Conservation (phyloP, 2,113 vertebrate genomes). For the Zosterops japonicus region DNA sequence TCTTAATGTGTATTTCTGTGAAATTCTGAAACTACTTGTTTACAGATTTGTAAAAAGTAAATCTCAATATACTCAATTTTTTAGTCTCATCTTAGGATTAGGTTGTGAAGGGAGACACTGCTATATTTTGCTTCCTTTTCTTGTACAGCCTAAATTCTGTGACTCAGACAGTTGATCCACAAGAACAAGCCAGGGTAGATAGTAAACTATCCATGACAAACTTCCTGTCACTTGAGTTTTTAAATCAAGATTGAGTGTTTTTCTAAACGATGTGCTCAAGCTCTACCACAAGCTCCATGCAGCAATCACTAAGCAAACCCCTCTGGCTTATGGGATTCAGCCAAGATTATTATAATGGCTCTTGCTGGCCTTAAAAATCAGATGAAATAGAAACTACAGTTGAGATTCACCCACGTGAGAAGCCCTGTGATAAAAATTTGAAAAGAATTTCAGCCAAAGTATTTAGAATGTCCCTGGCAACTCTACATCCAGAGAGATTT, state of each 20-base stretch:
- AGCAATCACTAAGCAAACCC: not conserved
- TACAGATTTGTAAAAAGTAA: not conserved
- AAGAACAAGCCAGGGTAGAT: not conserved
- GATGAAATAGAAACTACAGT: not conserved
- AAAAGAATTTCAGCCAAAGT: not conserved
- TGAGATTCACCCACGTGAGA: not conserved
- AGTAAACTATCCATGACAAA: not conserved
- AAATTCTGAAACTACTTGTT: not conserved
- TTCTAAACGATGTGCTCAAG: not conserved
- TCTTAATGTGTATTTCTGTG: not conserved
- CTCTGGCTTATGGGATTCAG: not conserved
- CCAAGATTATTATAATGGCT: not conserved
- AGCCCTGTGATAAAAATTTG: not conserved
- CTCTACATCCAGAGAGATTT: not conserved
- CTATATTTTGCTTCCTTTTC: not conserved
- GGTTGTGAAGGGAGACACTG: not conserved
- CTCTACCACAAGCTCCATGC: not conserved
- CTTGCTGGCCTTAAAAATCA: not conserved
- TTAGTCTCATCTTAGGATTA: not conserved
- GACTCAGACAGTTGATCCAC: not conserved
- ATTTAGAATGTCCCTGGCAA: not conserved
- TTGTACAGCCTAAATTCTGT: not conserved
- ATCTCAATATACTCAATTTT: not conserved
- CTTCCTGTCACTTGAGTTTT: not conserved
- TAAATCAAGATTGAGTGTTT: not conserved